phyloP scores from a whole-genome alignment of 2,888 invertebrate genomes.

The Proisotoma minuta region DNA sequence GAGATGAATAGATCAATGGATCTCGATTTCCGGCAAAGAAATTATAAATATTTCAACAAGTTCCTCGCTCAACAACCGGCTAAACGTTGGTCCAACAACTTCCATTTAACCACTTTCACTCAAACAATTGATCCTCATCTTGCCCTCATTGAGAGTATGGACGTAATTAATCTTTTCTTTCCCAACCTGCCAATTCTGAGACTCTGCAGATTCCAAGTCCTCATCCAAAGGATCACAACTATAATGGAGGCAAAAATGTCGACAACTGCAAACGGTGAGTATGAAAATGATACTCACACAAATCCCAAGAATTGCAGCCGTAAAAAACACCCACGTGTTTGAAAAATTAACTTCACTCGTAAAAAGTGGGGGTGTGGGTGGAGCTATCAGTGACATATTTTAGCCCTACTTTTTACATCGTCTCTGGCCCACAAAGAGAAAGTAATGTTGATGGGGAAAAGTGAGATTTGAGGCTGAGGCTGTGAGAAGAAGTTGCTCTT shows the following conservation, averaged over 20 bases:
- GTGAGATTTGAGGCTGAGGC: slow-evolving; percentile 40
- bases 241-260: slow-evolving; percentile 32
- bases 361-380: too few relatives aligned
- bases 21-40: too few relatives aligned
- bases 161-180: too few relatives aligned
- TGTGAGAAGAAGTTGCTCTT: slow-evolving; percentile 36
- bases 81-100: too few relatives aligned
- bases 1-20: too few relatives aligned
- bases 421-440: slow-evolving; percentile 2
- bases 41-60: neutral
- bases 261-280: slow-evolving; percentile 40
- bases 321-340: slow-evolving; percentile 40
- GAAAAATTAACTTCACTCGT: slow-evolving; percentile 20
- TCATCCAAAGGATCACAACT: slow-evolving; percentile 34
- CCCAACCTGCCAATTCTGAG: neutral
- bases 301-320: slow-evolving; percentile 36
- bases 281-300: slow-evolving; percentile 37
- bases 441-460: slow-evolving; percentile 30
- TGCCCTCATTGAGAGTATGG: slow-evolving; percentile 8
- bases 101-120: slow-evolving; percentile 30
- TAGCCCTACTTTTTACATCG: too few relatives aligned
- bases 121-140: slow-evolving; percentile 34
- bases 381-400: too few relatives aligned
- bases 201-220: slow-evolving; percentile 23
- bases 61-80: neutral